Evolutionary conservation across 2,888 invertebrate genomes (phyloP), one percentile per base, ranked within the genome.

Genomic region (Drosophila colorata): DNA sequence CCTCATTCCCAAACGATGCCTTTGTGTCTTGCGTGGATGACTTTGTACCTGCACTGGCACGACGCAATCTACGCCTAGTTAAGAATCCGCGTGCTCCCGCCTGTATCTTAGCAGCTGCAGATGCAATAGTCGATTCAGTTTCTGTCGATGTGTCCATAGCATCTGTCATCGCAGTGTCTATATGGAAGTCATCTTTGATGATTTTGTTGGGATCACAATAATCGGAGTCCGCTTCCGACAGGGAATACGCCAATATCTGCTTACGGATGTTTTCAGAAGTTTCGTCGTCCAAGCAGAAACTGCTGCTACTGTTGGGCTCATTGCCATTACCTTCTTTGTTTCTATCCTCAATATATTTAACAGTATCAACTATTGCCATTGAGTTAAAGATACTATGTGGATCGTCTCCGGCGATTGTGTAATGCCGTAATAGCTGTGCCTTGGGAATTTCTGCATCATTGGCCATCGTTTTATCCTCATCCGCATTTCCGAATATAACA

Each of bases 121-220:
- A 92, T 2, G 91, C 81, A 65, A 91, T 91, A 0, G 92, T 91
- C 0, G 92, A 91, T 69, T 92, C 92, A 0, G 92, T 91, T 69
- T 92, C 92, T 2, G 91, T 90, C 5, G 92, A 92, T 14, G 90
- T 88, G 4, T 88, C 88, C 43, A 81, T 74, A 7, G 72, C 80
- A 43, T 90, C 88, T 5, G 87, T 86, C 56, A 92, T 69, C 1
- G 91, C 91, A 2, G 92, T 92, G 41, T 88, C 88, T 20, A 92
- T 78, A 47, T 90, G 88, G 33, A 89, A 90, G 57, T 92, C 91
- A 63, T 91, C 87, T 16, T 68, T 74, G 1, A 68, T 74, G 1
- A 74, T 49, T 47, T 71, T 58, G 20, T 70, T 88, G 35, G 78
- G 70, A 25, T 91, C 91, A 55, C 74, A 89, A 61, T 83, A 89